phyloP scores from a whole-genome alignment of 2,797 vertebrate species.

The Perodicticus potto region DNA sequence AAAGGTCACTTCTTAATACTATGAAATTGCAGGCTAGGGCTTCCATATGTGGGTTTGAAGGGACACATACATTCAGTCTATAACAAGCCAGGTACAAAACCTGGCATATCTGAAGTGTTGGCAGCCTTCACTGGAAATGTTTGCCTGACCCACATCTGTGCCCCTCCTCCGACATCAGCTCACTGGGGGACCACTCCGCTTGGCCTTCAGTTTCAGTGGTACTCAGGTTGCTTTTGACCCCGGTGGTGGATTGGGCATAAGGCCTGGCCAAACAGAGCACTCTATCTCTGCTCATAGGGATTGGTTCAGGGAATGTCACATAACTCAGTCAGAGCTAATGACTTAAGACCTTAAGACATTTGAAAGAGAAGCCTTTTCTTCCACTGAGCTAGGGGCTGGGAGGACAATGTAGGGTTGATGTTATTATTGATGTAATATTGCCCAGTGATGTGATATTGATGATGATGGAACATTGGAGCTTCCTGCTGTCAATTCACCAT shows the following conservation, averaged over 20 bases:
- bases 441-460: not conserved
- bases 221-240: not conserved
- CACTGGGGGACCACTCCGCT: fast-evolving
- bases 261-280: not conserved
- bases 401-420: not conserved
- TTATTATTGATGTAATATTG: not conserved
- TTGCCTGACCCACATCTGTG: not conserved
- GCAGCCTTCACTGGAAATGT: too few species aligned
- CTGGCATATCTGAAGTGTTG: not conserved
- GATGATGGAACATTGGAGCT: not conserved
- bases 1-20: not conserved
- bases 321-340: slow-evolving; percentile 3
- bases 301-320: not conserved
- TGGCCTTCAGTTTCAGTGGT: fast-evolving
- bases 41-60: not conserved
- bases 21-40: not conserved
- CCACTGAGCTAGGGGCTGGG: fast-evolving
- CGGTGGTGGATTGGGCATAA: not conserved
- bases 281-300: not conserved
- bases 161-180: not conserved
- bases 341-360: not conserved
- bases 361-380: not conserved
- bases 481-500: not conserved
- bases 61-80: not conserved
- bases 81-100: not conserved